Conservation (phyloP, 2,797 vertebrate genomes). For the Cercopithecus petaurista region DNA sequence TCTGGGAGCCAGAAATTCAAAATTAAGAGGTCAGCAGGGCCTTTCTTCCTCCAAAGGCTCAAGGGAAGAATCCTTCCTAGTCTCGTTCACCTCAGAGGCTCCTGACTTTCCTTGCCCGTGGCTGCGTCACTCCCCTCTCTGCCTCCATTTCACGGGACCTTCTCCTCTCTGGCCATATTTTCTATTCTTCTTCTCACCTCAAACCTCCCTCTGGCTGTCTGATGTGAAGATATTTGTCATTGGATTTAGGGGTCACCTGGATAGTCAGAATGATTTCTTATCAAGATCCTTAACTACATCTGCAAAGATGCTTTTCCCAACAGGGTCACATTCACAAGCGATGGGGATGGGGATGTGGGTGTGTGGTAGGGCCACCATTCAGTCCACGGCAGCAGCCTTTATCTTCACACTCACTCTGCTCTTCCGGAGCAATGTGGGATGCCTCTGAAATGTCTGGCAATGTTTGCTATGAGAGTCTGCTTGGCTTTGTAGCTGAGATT, state of each 20-base stretch:
- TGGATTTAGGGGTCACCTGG: not conserved
- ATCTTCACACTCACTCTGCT: not conserved
- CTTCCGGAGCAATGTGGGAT: accelerated
- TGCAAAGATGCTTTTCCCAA: not conserved
- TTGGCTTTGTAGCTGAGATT: not conserved
- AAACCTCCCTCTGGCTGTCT: not conserved
- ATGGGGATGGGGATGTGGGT: too few relatives aligned
- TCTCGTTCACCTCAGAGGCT: too few relatives aligned
- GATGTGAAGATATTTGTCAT: not conserved
- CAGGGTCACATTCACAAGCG: not conserved
- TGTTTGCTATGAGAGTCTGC: not conserved
- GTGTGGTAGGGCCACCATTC: not conserved
- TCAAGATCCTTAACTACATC: not conserved
- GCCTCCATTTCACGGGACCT: accelerated
- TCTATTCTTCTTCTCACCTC: not conserved
- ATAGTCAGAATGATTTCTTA: not conserved
- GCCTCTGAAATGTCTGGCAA: too few relatives aligned
- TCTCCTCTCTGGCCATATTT: not conserved
- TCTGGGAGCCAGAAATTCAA: not conserved
- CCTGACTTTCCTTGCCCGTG: not conserved
- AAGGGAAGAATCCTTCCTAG: not conserved
- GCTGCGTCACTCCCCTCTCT: not conserved
- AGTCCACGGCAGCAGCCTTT: accelerated
- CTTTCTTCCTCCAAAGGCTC: not conserved
- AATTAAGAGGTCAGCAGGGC: too few relatives aligned